A percentile compares a stretch with the other conserved stretches of the same genome.
Evolutionary conservation across 2,113 vertebrate genomes (phyloP).

Genomic region (Quiscalus mexicanus): DNA sequence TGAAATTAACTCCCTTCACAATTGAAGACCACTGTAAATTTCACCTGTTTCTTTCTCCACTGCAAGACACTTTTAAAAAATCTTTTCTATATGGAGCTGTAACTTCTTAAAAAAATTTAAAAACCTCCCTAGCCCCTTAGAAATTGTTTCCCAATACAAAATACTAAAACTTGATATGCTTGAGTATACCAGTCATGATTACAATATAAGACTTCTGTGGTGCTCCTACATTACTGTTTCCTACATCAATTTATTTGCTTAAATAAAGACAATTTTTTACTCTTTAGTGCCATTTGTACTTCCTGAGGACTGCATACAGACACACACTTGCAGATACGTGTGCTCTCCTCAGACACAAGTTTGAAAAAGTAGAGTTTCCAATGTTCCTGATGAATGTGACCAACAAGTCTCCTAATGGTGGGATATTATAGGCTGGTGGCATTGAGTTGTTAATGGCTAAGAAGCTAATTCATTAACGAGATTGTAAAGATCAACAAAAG

Average conservation of each 20-base stretch:
- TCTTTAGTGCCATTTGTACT: neutral
- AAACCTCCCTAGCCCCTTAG: neutral
- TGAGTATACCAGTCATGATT: neutral
- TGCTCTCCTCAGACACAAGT: neutral
- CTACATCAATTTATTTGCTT: neutral
- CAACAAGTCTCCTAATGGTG: neutral
- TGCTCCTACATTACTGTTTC: neutral
- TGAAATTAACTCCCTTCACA: neutral
- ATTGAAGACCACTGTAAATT: neutral
- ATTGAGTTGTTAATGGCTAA: neutral
- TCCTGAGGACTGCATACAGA: neutral
- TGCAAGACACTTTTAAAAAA: neutral
- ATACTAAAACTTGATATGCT: neutral
- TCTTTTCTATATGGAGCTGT: neutral
- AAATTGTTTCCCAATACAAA: neutral
- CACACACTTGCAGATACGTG: rapidly evolving
- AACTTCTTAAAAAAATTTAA: neutral
- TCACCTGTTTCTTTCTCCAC: neutral
- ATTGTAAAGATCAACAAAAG: neutral
- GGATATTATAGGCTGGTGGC: neutral
- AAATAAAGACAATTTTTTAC: neutral
- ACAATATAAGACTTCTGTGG: neutral
- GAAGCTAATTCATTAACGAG: neutral
- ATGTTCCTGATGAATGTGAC: neutral
- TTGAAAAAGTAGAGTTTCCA: neutral